Base-by-base conservation (phyloP, 2,113 vertebrate species). In the Triplophysa dalaica region DNA sequence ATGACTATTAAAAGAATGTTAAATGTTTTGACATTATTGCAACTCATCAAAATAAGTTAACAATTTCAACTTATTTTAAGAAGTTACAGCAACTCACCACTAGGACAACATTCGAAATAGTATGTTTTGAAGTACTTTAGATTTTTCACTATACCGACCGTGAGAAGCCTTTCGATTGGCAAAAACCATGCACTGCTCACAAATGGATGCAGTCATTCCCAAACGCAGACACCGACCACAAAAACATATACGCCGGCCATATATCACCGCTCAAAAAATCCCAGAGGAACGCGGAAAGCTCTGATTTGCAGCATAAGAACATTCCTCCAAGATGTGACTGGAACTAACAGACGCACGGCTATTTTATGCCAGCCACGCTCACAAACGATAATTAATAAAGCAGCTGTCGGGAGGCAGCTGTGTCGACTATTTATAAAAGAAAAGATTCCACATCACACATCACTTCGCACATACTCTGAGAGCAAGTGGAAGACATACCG, bases 371-470 rank as follows among this genome's bases (percentile, higher is more conserved):
- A 78, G 75, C 68, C 74, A 74, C 22, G 66, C 79, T 87, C 72
- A 77, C 83, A 85, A 78, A 87, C 69, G 67, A 87, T 84, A 77
- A 86, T 86, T 86, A 81, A 85, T 85, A 75, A 77, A 84, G 82
- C 80, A 84, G 78, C 80, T 86, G 82, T 83, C 82, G 67, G 60
- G 82, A 79, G 80, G 86, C 87, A 89, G 84, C 85, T 87, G 85
- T 83, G 81, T 77, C 24, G 77, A 88, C 80, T 92, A 85, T 85
- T 88, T 89, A 87, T 86, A 84, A 77, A 86, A 62, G 63, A 75
- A 60, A 45, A 81, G 82, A 85, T 86, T 87, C 77, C 78, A 85
- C 22, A 75, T 76, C 86, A 74, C 85, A 43, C 72, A 73, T 85
- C 70, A 74, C 78, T 85, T 72, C 83, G 58, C 70, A 79, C 75